These are phyloP conservation scores for Lampris megalopsis DNA, from an alignment of 2,113 vertebrate species.

Conservation along the genomic window DNA sequence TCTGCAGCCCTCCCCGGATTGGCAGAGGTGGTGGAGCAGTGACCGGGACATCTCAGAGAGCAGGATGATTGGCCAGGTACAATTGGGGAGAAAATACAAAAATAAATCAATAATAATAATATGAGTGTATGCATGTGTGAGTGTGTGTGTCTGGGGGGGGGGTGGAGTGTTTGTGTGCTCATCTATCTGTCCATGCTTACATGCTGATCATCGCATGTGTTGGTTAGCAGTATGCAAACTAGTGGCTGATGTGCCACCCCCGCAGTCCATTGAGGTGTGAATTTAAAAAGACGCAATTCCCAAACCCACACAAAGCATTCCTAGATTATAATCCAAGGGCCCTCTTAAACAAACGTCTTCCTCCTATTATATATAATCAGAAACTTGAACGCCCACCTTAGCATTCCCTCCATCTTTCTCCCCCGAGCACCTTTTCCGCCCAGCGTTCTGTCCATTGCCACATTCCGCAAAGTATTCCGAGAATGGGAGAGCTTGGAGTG, in stretches of 20 bases:
- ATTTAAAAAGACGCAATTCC: slow-evolving; percentile 58
- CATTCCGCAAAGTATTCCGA: not conserved
- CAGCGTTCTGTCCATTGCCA: not conserved
- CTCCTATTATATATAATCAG: slow-evolving; percentile 65
- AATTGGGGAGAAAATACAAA: too few species aligned
- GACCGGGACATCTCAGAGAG: too few species aligned
- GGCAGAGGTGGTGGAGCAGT: too few species aligned
- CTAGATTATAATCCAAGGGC: slow-evolving; percentile 64
- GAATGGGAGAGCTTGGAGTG: slow-evolving; percentile 22
- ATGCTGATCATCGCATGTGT: too few species aligned
- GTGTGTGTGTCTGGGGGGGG: too few species aligned
- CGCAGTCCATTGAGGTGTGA: slow-evolving; percentile 51
- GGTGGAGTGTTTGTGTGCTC: too few species aligned
- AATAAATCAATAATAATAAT: too few species aligned
- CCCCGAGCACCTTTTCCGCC: slow-evolving; percentile 38
- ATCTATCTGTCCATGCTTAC: too few species aligned
- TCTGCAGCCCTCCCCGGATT: too few species aligned
- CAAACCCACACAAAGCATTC: slow-evolving; percentile 69
- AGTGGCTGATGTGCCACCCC: slow-evolving; percentile 23
- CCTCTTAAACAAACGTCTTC: slow-evolving; percentile 63
- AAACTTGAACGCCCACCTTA: slow-evolving; percentile 55
- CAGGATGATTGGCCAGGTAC: too few species aligned
- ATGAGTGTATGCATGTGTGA: too few species aligned
- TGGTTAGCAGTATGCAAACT: not conserved
- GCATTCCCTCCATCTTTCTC: slow-evolving; percentile 14